Conservation (phyloP, 2,888 invertebrate species). For the Morinoia aosen region DNA sequence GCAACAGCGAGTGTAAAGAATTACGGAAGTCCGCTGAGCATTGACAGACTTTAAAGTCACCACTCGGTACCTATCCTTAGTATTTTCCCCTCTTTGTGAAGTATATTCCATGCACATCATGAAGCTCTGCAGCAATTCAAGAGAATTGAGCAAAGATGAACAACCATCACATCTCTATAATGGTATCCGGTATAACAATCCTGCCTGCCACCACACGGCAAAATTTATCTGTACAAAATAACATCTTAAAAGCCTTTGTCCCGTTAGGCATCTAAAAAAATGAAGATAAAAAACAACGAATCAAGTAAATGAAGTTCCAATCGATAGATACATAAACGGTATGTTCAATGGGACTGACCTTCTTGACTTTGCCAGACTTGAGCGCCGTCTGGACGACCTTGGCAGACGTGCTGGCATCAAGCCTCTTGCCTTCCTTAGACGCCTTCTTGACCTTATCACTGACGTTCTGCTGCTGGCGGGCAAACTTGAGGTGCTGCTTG, state of each 20-base stretch:
- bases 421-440: constrained; percentile 71
- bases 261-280: background rate
- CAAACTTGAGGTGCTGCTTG: constrained; percentile 77
- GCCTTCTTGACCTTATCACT: constrained; percentile 67
- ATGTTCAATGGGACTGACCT: constrained; percentile 57
- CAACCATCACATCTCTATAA: no score
- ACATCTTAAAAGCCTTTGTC: background rate
- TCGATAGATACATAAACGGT: background rate
- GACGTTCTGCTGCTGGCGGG: constrained; percentile 72
- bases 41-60: no score
- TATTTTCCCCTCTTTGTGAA: no score
- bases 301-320: background rate
- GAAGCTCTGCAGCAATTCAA: no score
- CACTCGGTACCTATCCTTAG: no score
- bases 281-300: background rate
- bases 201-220: no score
- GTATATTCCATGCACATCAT: no score
- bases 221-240: background rate
- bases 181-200: no score
- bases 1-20: no score
- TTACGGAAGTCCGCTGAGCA: no score
- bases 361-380: constrained; percentile 65
- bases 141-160: no score
- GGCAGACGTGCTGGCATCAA: constrained; percentile 54
- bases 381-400: constrained; percentile 65